Evolutionary conservation across 2,113 vertebrate species (phyloP).

Genomic region (Myrmecophaga tridactyla): DNA sequence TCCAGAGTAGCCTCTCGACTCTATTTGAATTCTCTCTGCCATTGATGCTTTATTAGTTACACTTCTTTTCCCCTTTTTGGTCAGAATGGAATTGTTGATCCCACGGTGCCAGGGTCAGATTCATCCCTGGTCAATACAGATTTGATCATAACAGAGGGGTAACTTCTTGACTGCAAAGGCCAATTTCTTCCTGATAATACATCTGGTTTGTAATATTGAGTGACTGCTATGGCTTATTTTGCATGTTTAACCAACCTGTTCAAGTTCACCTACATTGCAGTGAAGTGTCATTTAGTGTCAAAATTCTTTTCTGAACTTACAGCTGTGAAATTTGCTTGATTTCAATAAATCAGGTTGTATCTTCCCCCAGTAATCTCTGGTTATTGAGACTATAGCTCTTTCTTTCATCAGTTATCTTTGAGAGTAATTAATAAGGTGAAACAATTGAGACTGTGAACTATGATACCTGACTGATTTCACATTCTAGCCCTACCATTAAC

Average conservation of each 20-base stretch:
- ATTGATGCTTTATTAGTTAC: too few species aligned
- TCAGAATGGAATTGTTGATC: too few species aligned
- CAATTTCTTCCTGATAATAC: background rate
- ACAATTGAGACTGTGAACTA: background rate
- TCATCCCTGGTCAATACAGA: background rate
- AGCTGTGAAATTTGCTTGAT: slow-evolving; percentile 10
- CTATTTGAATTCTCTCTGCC: too few species aligned
- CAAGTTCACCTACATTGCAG: background rate
- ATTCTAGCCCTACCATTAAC: background rate
- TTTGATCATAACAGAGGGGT: background rate
- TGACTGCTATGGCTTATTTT: background rate
- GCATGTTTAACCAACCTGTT: slow-evolving; percentile 27
- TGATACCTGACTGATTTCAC: background rate
- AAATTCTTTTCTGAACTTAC: background rate
- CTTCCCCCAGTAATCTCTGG: background rate
- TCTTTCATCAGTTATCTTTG: background rate
- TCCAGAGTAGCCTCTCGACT: too few species aligned
- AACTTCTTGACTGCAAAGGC: background rate
- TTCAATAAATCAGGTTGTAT: background rate
- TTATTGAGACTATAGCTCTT: background rate
- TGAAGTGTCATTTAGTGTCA: background rate
- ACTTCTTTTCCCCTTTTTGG: too few species aligned
- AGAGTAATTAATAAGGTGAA: background rate
- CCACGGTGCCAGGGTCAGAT: too few species aligned
- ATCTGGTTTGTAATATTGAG: background rate